Evolutionary conservation across 2,797 vertebrate genomes (phyloP).

Genomic region (Hoplostethus atlanticus): DNA sequence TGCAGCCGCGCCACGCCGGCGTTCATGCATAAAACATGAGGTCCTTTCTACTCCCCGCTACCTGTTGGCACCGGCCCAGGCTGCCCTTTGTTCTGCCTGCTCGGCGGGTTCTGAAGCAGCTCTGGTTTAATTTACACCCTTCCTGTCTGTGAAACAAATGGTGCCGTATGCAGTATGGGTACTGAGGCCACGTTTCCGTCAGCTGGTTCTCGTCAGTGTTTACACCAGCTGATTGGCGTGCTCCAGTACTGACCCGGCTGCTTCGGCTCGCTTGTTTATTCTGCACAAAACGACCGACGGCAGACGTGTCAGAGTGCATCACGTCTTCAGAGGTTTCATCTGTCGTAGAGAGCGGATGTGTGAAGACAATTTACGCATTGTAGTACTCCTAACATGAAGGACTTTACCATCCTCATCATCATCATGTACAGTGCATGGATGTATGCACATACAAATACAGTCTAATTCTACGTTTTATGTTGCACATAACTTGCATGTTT

Average conservation of each 20-base stretch:
- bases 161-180: conserved; percentile 28
- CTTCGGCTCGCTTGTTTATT: conserved; percentile 60
- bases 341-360: conserved; percentile 17
- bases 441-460: neutral
- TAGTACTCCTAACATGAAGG: neutral
- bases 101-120: conserved; percentile 36
- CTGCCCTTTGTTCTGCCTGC: conserved; percentile 44
- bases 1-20: conserved; percentile 3
- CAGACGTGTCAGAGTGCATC: conserved; percentile 35
- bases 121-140: conserved; percentile 32
- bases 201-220: conserved; percentile 51
- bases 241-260: conserved; percentile 55
- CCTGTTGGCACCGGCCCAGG: conserved; percentile 41
- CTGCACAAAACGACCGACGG: conserved; percentile 33
- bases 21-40: conserved; percentile 56
- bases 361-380: conserved; percentile 1
- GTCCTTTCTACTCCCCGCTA: conserved; percentile 38
- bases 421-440: conserved; percentile 25
- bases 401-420: conserved; percentile 31
- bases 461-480: neutral
- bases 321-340: conserved; percentile 33
- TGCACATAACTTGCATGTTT: conserved; percentile 14
- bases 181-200: conserved; percentile 57
- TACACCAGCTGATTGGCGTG: conserved; percentile 52
- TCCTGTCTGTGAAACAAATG: conserved; percentile 39